Percentiles rank a stretch among this genome's conserved stretches.
Conservation (phyloP, 2,888 invertebrate species). For the Camptogramma bilineatum region DNA sequence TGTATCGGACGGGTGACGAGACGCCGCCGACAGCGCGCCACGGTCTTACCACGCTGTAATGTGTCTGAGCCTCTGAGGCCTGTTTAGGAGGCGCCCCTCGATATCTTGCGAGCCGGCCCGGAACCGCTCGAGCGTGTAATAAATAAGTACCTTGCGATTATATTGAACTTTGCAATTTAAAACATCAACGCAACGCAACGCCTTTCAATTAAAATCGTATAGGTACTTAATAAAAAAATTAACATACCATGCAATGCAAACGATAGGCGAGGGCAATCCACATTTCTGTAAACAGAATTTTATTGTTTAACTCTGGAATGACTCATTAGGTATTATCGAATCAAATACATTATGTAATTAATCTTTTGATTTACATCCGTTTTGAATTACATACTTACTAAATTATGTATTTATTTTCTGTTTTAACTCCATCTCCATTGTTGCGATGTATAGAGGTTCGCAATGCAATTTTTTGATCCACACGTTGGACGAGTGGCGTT, state of each 20-base stretch:
- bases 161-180: slow-evolving; percentile 55
- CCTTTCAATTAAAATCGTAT: slow-evolving; percentile 9
- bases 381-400: neutral
- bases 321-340: neutral
- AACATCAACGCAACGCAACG: slow-evolving; percentile 21
- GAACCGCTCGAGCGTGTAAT: slow-evolving; percentile 73
- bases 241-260: slow-evolving; percentile 10
- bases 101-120: slow-evolving; percentile 71
- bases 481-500: too few relatives aligned
- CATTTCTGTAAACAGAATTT: slow-evolving; percentile 2
- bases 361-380: neutral
- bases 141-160: slow-evolving; percentile 56
- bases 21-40: neutral
- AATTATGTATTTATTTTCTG: neutral
- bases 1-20: neutral
- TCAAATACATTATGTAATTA: neutral
- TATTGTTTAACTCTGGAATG: slow-evolving; percentile 7
- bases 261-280: slow-evolving; percentile 1
- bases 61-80: slow-evolving; percentile 66
- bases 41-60: slow-evolving; percentile 2
- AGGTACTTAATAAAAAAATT: slow-evolving; percentile 18
- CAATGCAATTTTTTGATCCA: too few relatives aligned
- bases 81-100: slow-evolving; percentile 75
- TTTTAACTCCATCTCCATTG: neutral
- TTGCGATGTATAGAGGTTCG: too few relatives aligned